Evolutionary conservation across 1,140 invertebrate genomes (phyloP).

Genomic region (Temnothorax curvispinosus): DNA sequence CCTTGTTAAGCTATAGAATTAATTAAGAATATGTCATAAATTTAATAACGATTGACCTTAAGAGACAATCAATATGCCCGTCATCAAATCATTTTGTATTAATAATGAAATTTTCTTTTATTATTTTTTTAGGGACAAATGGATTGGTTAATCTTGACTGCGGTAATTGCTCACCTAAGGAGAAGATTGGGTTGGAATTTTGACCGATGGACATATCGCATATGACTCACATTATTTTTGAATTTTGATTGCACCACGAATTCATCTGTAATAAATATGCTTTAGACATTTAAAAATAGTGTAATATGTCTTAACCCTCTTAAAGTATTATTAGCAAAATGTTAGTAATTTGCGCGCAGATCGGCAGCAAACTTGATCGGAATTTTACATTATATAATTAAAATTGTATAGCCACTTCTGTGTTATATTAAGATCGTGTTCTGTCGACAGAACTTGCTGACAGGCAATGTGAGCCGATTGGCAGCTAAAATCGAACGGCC

Average conservation of each 20-base stretch:
- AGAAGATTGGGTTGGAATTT: background rate
- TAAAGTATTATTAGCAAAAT: too few species aligned
- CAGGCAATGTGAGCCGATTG: too few species aligned
- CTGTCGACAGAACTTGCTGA: too few species aligned
- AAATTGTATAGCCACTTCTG: too few species aligned
- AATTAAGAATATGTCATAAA: background rate
- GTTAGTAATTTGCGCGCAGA: too few species aligned
- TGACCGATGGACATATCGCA: background rate
- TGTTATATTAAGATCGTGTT: too few species aligned
- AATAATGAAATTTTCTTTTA: background rate
- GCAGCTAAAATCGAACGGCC: too few species aligned
- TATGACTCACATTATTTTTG: background rate
- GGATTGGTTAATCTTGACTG: too few species aligned
- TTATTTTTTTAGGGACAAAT: background rate
- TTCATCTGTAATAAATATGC: background rate
- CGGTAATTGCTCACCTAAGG: background rate
- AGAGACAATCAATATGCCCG: background rate
- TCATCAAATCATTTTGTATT: background rate
- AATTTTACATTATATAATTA: too few species aligned
- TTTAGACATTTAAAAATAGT: too few species aligned
- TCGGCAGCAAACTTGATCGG: background rate
- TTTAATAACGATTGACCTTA: background rate
- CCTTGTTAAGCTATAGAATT: background rate
- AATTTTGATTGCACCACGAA: background rate
- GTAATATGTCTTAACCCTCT: too few species aligned